Conservation (phyloP, 2,113 vertebrate genomes). For the Brachyhypopomus occidentalis region DNA sequence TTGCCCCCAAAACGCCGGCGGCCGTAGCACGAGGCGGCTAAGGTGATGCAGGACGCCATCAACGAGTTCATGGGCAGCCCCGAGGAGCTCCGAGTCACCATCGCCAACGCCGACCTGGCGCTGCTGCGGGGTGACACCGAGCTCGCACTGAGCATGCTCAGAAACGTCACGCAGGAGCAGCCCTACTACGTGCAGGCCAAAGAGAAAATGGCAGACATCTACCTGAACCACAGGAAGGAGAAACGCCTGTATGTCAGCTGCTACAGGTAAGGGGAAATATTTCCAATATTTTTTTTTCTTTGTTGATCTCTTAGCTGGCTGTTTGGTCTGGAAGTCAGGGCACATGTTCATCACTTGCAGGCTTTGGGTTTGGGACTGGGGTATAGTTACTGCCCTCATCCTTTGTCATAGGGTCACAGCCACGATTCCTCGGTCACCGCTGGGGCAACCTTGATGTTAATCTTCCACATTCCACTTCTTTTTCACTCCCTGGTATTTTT, state of each 20-base stretch:
- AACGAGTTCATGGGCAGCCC: conserved; percentile 93
- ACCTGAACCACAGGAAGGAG: conserved; percentile 90
- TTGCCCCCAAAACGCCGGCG: neutral
- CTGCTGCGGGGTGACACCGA: conserved; percentile 87
- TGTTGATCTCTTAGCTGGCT: too few relatives aligned
- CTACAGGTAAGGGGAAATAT: conserved; percentile 80
- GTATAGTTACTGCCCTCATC: too few relatives aligned
- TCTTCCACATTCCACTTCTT: too few relatives aligned
- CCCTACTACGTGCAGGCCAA: conserved; percentile 93
- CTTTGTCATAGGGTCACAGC: too few relatives aligned
- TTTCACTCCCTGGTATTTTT: too few relatives aligned
- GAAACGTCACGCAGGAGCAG: conserved; percentile 86
- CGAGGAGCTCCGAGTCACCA: conserved; percentile 88
- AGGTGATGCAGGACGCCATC: conserved; percentile 94
- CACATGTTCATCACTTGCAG: too few relatives aligned
- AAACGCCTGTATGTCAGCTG: conserved; percentile 90
- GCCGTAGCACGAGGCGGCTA: conserved; percentile 90
- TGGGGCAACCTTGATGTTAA: too few relatives aligned
- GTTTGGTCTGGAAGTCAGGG: too few relatives aligned
- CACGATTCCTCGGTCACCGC: too few relatives aligned
- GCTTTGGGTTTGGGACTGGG: too few relatives aligned
- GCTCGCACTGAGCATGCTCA: conserved; percentile 88
- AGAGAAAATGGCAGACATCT: conserved; percentile 94
- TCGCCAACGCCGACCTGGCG: conserved; percentile 90
- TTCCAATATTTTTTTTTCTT: neutral